Evolutionary conservation across 2,797 vertebrate genomes (phyloP).

Genomic region (Oryzias dopingdopingensis): DNA sequence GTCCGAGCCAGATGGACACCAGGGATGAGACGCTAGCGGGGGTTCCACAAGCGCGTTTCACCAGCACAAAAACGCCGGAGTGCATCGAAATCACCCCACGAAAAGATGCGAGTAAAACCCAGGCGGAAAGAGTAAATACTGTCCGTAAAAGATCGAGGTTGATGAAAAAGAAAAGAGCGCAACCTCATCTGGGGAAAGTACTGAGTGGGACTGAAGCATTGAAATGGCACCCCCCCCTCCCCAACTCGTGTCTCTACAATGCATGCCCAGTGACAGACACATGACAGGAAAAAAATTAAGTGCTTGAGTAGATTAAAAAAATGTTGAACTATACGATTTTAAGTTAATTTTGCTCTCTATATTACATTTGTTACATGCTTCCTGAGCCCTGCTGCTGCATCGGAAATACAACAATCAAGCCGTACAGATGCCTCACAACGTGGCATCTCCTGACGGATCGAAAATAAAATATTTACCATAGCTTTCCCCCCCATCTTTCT

Average conservation of each 20-base stretch:
- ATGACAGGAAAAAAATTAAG: slow-evolving; percentile 64
- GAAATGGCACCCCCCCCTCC: slow-evolving; percentile 35
- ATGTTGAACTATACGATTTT: slow-evolving; percentile 70
- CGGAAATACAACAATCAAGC: slow-evolving; percentile 47
- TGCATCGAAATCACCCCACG: slow-evolving; percentile 37
- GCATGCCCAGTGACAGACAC: slow-evolving; percentile 59
- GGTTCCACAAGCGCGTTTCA: slow-evolving; percentile 41
- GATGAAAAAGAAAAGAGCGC: slow-evolving; percentile 18
- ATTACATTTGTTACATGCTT: slow-evolving; percentile 74
- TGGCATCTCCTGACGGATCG: slow-evolving; percentile 58
- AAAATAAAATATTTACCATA: slow-evolving; percentile 68
- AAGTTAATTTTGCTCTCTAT: slow-evolving; percentile 74
- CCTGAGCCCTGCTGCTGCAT: slow-evolving; percentile 55
- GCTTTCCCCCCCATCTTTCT: slow-evolving; percentile 50
- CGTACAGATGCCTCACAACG: slow-evolving; percentile 55
- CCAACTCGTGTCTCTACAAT: slow-evolving; percentile 31
- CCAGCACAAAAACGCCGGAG: slow-evolving; percentile 40
- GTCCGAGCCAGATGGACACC: slow-evolving; percentile 49
- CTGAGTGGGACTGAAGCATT: slow-evolving; percentile 40
- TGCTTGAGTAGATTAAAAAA: slow-evolving; percentile 74
- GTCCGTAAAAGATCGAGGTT: slow-evolving; percentile 17
- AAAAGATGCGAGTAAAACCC: slow-evolving; percentile 22
- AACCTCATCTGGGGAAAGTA: slow-evolving; percentile 27
- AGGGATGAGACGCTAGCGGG: slow-evolving; percentile 38
- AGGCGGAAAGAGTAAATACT: slow-evolving; percentile 22